phyloP scores from a whole-genome alignment of 1,140 invertebrate genomes.

The Reticulitermes speratus region DNA sequence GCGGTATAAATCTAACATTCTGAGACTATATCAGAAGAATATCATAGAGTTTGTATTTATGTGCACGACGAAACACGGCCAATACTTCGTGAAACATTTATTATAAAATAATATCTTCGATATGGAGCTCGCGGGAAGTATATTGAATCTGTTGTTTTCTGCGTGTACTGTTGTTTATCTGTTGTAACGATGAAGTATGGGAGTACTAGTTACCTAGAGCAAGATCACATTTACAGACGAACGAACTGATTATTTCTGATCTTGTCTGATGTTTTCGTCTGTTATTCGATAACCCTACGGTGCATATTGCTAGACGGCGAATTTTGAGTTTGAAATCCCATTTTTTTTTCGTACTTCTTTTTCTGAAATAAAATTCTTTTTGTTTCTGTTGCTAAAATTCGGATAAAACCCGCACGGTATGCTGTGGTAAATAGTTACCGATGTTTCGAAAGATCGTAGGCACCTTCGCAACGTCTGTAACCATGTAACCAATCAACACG shows the following conservation, averaged over 20 bases:
- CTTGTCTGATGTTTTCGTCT: not conserved
- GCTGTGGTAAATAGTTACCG: no score
- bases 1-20: not conserved
- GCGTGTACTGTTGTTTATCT: not conserved
- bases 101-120: not conserved
- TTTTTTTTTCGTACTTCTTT: no score
- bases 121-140: not conserved
- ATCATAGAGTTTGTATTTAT: conserved; percentile 1
- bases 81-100: not conserved
- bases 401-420: no score
- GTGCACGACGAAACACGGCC: not conserved
- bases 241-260: not conserved
- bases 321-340: no score
- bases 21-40: not conserved
- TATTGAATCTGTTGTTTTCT: not conserved
- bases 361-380: no score
- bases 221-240: not conserved
- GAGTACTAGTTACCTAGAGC: not conserved
- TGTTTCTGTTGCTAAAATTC: no score
- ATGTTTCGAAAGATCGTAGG: no score
- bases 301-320: no score
- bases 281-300: not conserved
- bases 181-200: not conserved
- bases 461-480: no score
- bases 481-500: no score